phyloP scores from a whole-genome alignment of 2,797 vertebrate genomes.

The Lagocephalus sceleratus region DNA sequence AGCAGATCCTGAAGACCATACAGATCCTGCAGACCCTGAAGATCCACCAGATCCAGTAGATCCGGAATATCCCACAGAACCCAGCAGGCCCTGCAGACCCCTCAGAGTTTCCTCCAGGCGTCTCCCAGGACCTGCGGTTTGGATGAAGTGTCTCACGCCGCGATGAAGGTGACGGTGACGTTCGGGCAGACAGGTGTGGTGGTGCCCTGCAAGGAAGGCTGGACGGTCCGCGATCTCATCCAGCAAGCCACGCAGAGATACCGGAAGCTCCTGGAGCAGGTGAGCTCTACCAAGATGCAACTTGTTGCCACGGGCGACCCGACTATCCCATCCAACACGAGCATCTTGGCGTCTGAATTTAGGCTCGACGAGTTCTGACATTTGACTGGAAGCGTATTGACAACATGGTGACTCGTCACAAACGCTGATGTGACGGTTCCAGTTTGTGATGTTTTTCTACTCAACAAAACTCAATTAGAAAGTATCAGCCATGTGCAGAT shows the following conservation, averaged over 20 bases:
- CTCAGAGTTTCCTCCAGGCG: too few relatives aligned
- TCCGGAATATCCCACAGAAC: too few relatives aligned
- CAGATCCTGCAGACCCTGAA: too few relatives aligned
- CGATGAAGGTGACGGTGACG: slow-evolving; percentile 94
- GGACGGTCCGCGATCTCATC: slow-evolving; percentile 89
- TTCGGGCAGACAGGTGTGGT: slow-evolving; percentile 92
- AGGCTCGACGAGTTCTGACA: too few relatives aligned
- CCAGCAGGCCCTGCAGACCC: too few relatives aligned
- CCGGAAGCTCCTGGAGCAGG: slow-evolving; percentile 90
- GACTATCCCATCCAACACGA: too few relatives aligned
- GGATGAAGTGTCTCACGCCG: slow-evolving; percentile 36
- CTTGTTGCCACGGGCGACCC: not conserved
- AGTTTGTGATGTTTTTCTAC: not conserved
- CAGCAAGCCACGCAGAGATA: slow-evolving; percentile 93
- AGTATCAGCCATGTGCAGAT: not conserved
- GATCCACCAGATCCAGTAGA: too few relatives aligned
- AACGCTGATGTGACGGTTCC: not conserved
- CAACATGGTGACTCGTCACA: too few relatives aligned
- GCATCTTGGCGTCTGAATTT: too few relatives aligned
- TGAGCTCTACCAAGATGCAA: slow-evolving; percentile 39
- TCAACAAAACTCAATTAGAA: not conserved
- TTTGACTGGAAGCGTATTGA: too few relatives aligned
- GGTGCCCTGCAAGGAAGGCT: slow-evolving; percentile 91
- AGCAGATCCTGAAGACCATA: too few relatives aligned
- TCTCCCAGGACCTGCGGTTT: slow-evolving; percentile 21